Evolutionary conservation across 2,888 invertebrate species (phyloP), one percentile per base, ranked within the genome.

Genomic region (Pseudoips prasinana): DNA sequence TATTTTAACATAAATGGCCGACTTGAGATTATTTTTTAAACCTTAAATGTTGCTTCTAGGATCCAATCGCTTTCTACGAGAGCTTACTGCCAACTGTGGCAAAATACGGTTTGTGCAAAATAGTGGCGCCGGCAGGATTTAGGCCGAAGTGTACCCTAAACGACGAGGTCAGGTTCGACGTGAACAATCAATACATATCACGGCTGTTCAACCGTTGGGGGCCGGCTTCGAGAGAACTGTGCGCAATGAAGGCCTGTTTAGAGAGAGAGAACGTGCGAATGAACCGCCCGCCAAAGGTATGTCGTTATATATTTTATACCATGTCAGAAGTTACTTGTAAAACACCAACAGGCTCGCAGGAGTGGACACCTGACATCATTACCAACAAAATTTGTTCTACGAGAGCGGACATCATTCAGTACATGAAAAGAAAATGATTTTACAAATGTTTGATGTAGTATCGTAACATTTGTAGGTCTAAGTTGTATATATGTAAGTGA

Each of bases 121-220:
- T 98, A 11, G 92, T 97, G 10, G 95, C 97, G 1, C 98, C 98
- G 0, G 68, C 89, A 0, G 92, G 89, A 38, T 96, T 96, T 63
- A 92, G 93, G 60, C 74, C 85, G 0, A 94, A 95, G 46, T 97
- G 96, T 62, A 92, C 93, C 52, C 92, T 96, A 0, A 91, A 93
- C 7, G 96, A 97, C 46, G 95, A 95, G 41, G 94, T 96, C 90
- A 83, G 95, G 2, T 98, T 98, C 63, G 94, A 94, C 0, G 95
- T 95, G 0, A 94, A 94, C 46, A 96, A 97, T 76, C 98, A 98
- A 67, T 96, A 97, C 60, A 92, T 98, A 1, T 94, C 96, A 58
- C 94, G 96, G 46, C 92, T 98, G 92, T 90, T 94, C 56, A 92
- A 93, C 56, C 92, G 97, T 18, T 98, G 97, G 97, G 97, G 98